A percentile compares a stretch with the other conserved stretches of the same genome.
Evolutionary conservation across 2,888 invertebrate species (phyloP).

Genomic region (Anoncus sp.): DNA sequence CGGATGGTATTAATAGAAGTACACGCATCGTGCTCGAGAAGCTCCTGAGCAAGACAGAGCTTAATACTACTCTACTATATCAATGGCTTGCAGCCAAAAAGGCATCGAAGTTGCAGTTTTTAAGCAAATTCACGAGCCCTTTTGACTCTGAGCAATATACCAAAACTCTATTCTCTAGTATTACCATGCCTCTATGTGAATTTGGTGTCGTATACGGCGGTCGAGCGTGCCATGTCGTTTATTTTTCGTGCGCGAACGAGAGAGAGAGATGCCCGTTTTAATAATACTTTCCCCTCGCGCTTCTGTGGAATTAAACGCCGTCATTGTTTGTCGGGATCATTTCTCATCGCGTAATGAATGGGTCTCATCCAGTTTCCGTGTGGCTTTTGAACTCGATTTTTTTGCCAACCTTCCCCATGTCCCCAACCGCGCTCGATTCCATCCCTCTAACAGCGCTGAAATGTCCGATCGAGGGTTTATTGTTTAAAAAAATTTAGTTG

Average conservation of each 20-base stretch:
- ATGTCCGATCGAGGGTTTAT: too few relatives aligned
- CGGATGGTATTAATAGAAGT: constrained; percentile 74
- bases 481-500: too few relatives aligned
- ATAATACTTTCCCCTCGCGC: constrained; percentile 15
- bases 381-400: neutral
- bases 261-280: constrained; percentile 11
- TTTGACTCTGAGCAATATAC: neutral
- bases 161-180: neutral
- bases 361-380: neutral
- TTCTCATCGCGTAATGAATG: constrained; percentile 9
- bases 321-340: constrained; percentile 32
- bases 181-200: neutral
- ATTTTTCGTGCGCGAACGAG: constrained; percentile 24
- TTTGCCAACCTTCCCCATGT: too few relatives aligned
- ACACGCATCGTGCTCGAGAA: constrained; percentile 13
- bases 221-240: constrained; percentile 43
- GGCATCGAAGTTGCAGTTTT: neutral
- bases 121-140: neutral
- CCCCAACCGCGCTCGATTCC: too few relatives aligned
- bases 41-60: constrained; percentile 6
- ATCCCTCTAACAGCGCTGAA: too few relatives aligned
- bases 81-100: constrained; percentile 22
- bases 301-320: constrained; percentile 11
- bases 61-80: constrained; percentile 36
- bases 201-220: constrained; percentile 25